Conservation (phyloP, 2,797 vertebrate genomes). For the Sebastes aleutianus region DNA sequence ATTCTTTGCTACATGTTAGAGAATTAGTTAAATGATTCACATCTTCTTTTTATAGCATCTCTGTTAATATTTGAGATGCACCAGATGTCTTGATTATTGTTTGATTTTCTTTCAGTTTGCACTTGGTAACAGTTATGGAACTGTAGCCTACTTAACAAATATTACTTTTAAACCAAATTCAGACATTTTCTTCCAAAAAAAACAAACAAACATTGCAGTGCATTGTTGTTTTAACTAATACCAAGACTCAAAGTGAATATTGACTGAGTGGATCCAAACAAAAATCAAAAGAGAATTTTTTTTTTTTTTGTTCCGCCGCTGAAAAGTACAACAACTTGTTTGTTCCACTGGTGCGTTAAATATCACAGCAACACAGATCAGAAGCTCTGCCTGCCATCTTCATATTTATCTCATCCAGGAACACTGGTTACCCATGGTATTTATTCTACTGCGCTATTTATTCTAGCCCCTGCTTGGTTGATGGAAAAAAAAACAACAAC, state of each 20-base stretch:
- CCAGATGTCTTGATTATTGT: not conserved
- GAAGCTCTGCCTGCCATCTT: conserved; percentile 14
- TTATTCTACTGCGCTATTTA: conserved; percentile 5
- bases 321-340: not conserved
- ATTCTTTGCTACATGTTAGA: not conserved
- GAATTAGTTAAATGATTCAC: not conserved
- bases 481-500: not conserved
- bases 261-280: not conserved
- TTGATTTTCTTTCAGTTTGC: too few species aligned
- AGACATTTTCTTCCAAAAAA: not conserved
- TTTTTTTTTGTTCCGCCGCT: not conserved
- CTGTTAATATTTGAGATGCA: not conserved
- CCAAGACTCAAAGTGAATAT: not conserved
- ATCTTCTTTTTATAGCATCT: not conserved
- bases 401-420: conserved; percentile 31
- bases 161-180: not conserved
- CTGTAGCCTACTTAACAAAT: not conserved
- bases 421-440: not conserved
- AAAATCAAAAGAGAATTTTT: not conserved
- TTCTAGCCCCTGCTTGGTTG: not conserved
- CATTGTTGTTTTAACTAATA: not conserved
- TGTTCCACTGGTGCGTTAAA: conserved; percentile 14
- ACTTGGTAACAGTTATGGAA: not conserved
- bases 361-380: conserved; percentile 23
- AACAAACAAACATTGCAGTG: not conserved